phyloP scores from a whole-genome alignment of 2,797 vertebrate species.

The Acipenser transmontanus region DNA sequence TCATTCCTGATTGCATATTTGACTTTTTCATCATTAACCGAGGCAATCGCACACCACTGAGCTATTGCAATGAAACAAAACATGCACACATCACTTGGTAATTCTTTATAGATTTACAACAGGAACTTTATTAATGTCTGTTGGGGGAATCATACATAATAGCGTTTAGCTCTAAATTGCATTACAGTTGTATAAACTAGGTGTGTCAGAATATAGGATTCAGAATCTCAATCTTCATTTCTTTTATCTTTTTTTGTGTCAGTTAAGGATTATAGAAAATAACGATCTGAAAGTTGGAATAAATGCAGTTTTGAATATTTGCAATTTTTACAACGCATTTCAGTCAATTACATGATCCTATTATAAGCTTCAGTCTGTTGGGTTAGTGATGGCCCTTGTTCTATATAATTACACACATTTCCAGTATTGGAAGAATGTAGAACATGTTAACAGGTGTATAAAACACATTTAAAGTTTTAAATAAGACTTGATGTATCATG shows the following conservation, averaged over 20 bases:
- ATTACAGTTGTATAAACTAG: conserved; percentile 6
- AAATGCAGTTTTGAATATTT: too few species aligned
- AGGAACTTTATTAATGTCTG: conserved; percentile 71
- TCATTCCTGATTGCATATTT: conserved; percentile 84
- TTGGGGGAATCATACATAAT: conserved; percentile 53
- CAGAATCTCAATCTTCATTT: not conserved
- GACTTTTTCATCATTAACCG: conserved; percentile 79
- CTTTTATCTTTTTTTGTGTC: not conserved
- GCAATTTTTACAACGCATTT: too few species aligned
- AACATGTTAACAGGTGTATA: conserved; percentile 42
- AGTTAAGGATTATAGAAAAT: conserved; percentile 37
- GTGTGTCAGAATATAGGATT: conserved; percentile 34
- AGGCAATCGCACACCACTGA: conserved; percentile 73
- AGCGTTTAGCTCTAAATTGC: conserved; percentile 56
- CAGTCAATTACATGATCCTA: too few species aligned
- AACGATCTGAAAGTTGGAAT: conserved; percentile 35
- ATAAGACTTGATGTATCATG: conserved; percentile 40
- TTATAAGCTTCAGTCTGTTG: conserved; percentile 35
- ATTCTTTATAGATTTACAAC: conserved; percentile 77
- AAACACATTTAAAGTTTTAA: not conserved
- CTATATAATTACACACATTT: not conserved
- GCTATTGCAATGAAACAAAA: conserved; percentile 76
- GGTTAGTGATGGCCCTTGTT: not conserved
- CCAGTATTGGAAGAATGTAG: conserved; percentile 39
- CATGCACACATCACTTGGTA: conserved; percentile 71